Evolutionary conservation across 2,888 invertebrate species (phyloP), one percentile per base, ranked within the genome.

Genomic region (Coecobrya sp.): DNA sequence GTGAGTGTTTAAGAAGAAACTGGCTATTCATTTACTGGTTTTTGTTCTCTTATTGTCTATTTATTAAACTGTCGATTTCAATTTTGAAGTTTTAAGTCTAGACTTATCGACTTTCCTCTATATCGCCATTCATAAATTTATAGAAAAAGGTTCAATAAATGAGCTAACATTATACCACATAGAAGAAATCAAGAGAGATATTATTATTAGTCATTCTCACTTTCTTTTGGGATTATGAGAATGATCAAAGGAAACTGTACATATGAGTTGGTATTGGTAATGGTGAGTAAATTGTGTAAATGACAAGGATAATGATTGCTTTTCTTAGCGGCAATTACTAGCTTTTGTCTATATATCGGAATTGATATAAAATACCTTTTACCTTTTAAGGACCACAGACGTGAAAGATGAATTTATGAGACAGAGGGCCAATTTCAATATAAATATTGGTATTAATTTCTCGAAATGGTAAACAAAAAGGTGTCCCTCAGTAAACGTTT

Each of bases 21-120:
- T 68, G 27, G 82, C 68, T 82, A 89, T 89, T 89, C 85, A 89
- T 85, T 76, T 89, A 84, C 89, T 84, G 89, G 89, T 89, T 89
- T 89, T 76, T 19, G 13, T 70, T 81, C 52, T 25, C 49, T 19
- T 30, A 3, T 62, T 42, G 84, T 65, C 55, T 16, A 68, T 68
- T 45, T 68, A 59, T 68, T 62, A 81, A 88, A 88, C 88, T 86
- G 55, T 87, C 76, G 59, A 62, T 87, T 87, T 87, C 87, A 87
- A 68, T 88, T 81, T 88, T 55, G 36, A 73, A 62, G 27, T 81
- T 81, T 89, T 68, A 89, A 89, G 89, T 85, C 89, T 89, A 85
- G 89, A 85, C 89, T 85, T 76, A 85, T 70, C 82, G 79, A 19
- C 79, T 79, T 79, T 79, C 79, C 13, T 76, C 3, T 25, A 16